These are phyloP conservation scores for Amphiduros pacificus DNA, from an alignment of 2,888 invertebrate genomes.

Conservation along the genomic window DNA sequence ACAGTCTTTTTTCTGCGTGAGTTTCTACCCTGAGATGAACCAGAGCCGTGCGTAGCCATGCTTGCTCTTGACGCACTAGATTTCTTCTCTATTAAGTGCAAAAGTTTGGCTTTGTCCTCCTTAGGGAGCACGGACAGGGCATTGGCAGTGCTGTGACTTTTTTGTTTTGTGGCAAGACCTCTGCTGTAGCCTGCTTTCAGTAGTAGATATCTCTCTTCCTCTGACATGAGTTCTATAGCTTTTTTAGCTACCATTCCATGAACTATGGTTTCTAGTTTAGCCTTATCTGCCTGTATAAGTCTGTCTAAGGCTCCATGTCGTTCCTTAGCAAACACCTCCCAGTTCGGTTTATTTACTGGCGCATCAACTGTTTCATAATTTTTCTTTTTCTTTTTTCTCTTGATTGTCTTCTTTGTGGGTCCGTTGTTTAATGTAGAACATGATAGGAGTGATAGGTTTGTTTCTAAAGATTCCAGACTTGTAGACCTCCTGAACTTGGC, in stretches of 20 bases:
- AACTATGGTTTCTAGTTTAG: neutral
- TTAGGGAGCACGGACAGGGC: neutral
- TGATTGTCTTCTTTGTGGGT: neutral
- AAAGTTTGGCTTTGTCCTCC: neutral
- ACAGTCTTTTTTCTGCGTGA: neutral
- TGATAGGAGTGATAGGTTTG: constrained; percentile 7
- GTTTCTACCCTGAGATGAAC: neutral
- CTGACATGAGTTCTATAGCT: constrained; percentile 6
- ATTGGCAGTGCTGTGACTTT: constrained; percentile 16
- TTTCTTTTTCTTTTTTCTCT: constrained; percentile 5
- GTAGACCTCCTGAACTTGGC: constrained; percentile 1
- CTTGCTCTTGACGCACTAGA: too few relatives aligned
- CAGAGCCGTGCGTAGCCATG: too few relatives aligned
- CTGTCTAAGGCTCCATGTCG: constrained; percentile 8
- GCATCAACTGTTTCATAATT: neutral
- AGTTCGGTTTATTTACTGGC: constrained; percentile 6
- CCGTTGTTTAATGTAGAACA: neutral
- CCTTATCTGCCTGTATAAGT: constrained; percentile 4
- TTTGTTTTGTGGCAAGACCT: constrained; percentile 2
- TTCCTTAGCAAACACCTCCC: constrained; percentile 10
- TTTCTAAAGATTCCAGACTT: neutral
- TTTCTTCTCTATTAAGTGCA: too few relatives aligned
- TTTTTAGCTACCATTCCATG: neutral
- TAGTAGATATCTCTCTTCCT: constrained; percentile 4
- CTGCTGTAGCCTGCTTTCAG: constrained; percentile 1